Base-by-base conservation (phyloP, 2,797 vertebrate species). In the Brachyrhaphis roseni region DNA sequence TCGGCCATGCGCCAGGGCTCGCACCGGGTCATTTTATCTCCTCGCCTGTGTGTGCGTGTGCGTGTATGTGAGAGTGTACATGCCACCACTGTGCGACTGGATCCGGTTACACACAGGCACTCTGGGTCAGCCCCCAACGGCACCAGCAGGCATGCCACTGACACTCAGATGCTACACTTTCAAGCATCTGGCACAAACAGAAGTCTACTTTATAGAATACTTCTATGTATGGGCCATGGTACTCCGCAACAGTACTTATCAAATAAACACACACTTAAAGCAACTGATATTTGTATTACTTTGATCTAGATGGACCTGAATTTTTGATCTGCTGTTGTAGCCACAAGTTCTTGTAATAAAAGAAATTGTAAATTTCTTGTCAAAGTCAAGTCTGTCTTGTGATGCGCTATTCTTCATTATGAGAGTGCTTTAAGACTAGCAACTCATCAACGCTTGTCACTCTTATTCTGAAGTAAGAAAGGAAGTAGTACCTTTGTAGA, bases 1-100 rank as follows among this genome's bases (percentile, higher is more conserved):
- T 96, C 92, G 97, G 97, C 97, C 90, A 91, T 88, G 91, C 3
- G 97, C 97, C 97, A 97, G 96, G 87, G 84, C 90, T 93, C 82
- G 88, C 95, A 76, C 94, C 94, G 90, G 94, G 97, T 97, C 96
- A 97, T 96, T 96, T 95, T 95, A 95, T 91, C 87, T 85, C 87
- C 92, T 91, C 87, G 93, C 77, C 75, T 92, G 86, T 86, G 91
- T 88, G 91, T 90, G 83, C 72, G 77, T 75, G 83, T 86, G 75
- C 76, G 80, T 75, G 78, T 74, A 68, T 73, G 85, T 28, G 73
- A 26, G 53, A 72, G 86, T 80, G 82, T 75, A 81, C 78, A 81
- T 92, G 92, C 92, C 86, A 84, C 83, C 49, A 79, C 86, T 84
- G 85, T 82, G 84, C 26, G 47, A 86, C 85, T 71, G 83, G 89